These are phyloP conservation scores for Neelides folsomi DNA, from an alignment of 2,888 invertebrate genomes.

Conservation along the genomic window DNA sequence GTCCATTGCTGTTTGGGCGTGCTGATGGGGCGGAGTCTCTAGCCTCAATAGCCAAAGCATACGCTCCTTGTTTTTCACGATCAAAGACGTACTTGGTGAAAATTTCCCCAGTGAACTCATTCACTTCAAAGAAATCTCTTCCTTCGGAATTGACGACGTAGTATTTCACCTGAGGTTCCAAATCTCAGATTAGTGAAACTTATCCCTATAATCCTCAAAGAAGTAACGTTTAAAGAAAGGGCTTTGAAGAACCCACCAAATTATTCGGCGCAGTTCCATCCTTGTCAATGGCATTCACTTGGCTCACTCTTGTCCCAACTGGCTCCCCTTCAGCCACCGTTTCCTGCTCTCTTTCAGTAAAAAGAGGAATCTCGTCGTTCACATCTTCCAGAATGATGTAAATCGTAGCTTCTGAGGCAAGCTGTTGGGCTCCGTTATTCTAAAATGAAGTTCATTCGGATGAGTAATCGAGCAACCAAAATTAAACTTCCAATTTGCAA, in stretches of 20 bases:
- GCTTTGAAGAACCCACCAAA: slow-evolving; percentile 48
- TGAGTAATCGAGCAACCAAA: slow-evolving; percentile 1
- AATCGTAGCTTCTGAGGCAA: slow-evolving; percentile 86
- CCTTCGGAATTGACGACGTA: slow-evolving; percentile 88
- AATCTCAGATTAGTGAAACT: not conserved
- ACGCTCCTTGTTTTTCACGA: slow-evolving; percentile 92
- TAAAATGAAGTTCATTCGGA: slow-evolving; percentile 36
- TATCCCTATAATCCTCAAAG: not conserved
- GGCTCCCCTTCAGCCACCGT: slow-evolving; percentile 90
- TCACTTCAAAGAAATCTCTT: slow-evolving; percentile 91
- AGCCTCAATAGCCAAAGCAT: slow-evolving; percentile 93
- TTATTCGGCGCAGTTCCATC: slow-evolving; percentile 91
- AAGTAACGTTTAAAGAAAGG: not conserved
- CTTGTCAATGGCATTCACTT: slow-evolving; percentile 91
- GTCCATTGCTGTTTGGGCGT: slow-evolving; percentile 79
- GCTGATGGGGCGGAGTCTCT: slow-evolving; percentile 94
- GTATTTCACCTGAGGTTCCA: slow-evolving; percentile 62
- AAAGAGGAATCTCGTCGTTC: slow-evolving; percentile 91
- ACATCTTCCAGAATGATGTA: slow-evolving; percentile 88
- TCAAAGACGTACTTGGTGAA: slow-evolving; percentile 93
- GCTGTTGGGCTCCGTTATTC: slow-evolving; percentile 91
- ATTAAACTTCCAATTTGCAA: not conserved
- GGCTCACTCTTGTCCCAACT: slow-evolving; percentile 85
- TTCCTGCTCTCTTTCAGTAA: slow-evolving; percentile 88
- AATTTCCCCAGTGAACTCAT: slow-evolving; percentile 86